Base-by-base conservation (phyloP, 2,797 vertebrate genomes). In the Cryptoblepharus egeriae region DNA sequence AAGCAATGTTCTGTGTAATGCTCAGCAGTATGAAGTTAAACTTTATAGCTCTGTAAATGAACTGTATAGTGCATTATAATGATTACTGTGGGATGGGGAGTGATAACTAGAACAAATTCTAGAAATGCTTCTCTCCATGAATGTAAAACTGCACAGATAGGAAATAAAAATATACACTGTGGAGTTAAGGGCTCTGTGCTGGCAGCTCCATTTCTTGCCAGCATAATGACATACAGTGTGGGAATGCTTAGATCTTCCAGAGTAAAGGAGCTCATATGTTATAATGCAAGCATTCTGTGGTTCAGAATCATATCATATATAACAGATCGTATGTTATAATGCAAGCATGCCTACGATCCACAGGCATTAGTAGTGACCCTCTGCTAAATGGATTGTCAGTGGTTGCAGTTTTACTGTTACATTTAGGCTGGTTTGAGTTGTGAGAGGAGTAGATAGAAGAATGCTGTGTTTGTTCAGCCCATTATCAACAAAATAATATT, bases 1-100 rank as follows among this genome's bases (percentile, higher is more conserved):
- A 74, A 76, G 61, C 57, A 60, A 49, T 30, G 49, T 83, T 85
- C 75, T 85, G n/a, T 70, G 57, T 79, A 73, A 84, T 77, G 67
- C 0, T 1, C 42, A 78, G 32, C 75, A 69, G 49, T 60, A 65
- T 8, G 65, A 28, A 78, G 26, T 60, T 79, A 79, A 58, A 55
- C 26, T 75, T 63, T 13, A 49, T 64, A 72, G 55, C 64, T 80
- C 64, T 72, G 35, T 32, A 63, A 82, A 77, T 80, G 77, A 77
- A 60, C 52, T 75, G 69, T 20, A 20, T 32, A 71, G 26, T 84
- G 10, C 52, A 32, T 37, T 76, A 76, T 61, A 76, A 81, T 45
- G 77, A 80, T 72, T 73, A 42, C 26, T 84, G 65, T 61, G 69
- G 80, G 71, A 74, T 61, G 30, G 55, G 2, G 20, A 74, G 6